phyloP scores from a whole-genome alignment of 2,888 invertebrate species.

The Nysson spinosus region DNA sequence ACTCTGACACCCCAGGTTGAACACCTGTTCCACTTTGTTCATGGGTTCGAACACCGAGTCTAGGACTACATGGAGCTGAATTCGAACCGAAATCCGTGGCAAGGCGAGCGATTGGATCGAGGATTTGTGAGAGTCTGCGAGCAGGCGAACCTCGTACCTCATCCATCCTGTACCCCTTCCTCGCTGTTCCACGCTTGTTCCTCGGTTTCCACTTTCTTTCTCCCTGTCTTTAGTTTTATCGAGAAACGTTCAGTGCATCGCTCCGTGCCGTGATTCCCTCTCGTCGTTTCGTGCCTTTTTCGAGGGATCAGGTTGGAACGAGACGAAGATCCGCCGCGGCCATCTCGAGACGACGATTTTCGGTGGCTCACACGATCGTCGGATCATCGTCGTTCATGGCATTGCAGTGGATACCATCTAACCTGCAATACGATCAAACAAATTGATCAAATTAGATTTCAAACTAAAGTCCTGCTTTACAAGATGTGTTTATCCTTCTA shows the following conservation, averaged over 20 bases:
- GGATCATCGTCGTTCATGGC: slow-evolving; percentile 49
- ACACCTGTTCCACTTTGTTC: slow-evolving; percentile 66
- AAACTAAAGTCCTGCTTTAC: no score
- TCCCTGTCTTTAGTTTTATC: background rate
- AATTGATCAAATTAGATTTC: background rate
- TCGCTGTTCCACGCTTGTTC: background rate
- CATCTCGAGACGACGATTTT: slow-evolving; percentile 44
- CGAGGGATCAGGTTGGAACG: slow-evolving; percentile 48
- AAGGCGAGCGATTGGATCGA: slow-evolving; percentile 88
- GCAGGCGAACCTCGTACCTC: slow-evolving; percentile 79
- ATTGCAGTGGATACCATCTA: slow-evolving; percentile 36
- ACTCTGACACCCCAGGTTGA: background rate
- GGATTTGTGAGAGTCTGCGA: slow-evolving; percentile 88
- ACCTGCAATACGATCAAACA: slow-evolving; percentile 36
- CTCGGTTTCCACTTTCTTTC: slow-evolving; percentile 1
- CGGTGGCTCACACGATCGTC: slow-evolving; percentile 39
- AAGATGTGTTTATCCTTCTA: no score
- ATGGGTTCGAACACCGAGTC: slow-evolving; percentile 65
- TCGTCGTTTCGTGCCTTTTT: slow-evolving; percentile 22
- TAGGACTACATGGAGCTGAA: slow-evolving; percentile 79
- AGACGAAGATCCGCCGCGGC: slow-evolving; percentile 33
- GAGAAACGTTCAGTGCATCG: slow-evolving; percentile 44
- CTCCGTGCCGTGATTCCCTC: slow-evolving; percentile 24
- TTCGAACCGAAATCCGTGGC: slow-evolving; percentile 77
- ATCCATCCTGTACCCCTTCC: slow-evolving; percentile 64